phyloP scores from a whole-genome alignment of 1,140 invertebrate species.

The Apis florea region DNA sequence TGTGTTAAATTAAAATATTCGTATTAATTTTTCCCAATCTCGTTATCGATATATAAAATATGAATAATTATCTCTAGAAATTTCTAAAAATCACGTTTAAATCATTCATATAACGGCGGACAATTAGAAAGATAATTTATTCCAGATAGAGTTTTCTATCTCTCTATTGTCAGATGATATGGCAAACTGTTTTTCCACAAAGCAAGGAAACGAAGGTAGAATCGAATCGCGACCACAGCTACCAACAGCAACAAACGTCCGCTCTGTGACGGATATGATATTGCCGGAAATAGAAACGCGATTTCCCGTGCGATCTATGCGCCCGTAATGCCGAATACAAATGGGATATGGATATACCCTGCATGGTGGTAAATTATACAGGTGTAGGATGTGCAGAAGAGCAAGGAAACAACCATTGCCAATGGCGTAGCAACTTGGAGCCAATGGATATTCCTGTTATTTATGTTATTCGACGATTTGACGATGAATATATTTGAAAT shows the following conservation, averaged over 20 bases:
- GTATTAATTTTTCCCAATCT: no score
- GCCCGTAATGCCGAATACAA: slow-evolving; percentile 72
- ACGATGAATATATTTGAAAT: neutral
- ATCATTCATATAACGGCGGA: no score
- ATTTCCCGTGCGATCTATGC: slow-evolving; percentile 71
- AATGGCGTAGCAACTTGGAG: slow-evolving; percentile 48
- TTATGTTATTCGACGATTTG: neutral
- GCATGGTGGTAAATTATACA: slow-evolving; percentile 69
- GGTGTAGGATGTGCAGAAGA: slow-evolving; percentile 51
- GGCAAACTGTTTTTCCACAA: slow-evolving; percentile 42
- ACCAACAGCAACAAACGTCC: slow-evolving; percentile 53
- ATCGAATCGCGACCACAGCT: slow-evolving; percentile 32
- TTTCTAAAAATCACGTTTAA: no score
- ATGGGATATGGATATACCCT: slow-evolving; percentile 68
- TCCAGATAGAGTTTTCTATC: no score
- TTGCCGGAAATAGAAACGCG: slow-evolving; percentile 74
- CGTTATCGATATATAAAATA: no score
- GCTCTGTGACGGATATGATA: slow-evolving; percentile 72
- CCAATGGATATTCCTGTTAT: neutral
- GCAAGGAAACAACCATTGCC: slow-evolving; percentile 41
- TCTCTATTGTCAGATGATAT: slow-evolving; percentile 7
- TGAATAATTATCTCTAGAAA: neutral
- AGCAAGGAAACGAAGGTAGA: neutral
- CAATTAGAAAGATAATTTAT: no score
- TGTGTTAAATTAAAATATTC: no score